These are phyloP conservation scores for Platygyra sinensis DNA, from an alignment of 64 coral and sea anemone species.

Conservation along the genomic window DNA sequence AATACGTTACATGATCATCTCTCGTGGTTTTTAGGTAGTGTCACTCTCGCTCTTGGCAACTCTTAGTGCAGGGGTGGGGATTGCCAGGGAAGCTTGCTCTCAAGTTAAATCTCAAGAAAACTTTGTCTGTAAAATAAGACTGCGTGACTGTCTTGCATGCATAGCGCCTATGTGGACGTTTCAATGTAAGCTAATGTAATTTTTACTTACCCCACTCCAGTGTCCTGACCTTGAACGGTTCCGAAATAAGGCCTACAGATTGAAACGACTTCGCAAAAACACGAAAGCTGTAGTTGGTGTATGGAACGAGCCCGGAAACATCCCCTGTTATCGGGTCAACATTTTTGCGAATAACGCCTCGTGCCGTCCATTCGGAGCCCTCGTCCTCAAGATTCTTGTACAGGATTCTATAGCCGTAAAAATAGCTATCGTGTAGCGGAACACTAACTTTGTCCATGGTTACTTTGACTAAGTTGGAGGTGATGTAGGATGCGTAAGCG, in stretches of 20 bases:
- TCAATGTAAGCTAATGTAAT: background rate
- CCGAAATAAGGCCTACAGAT: conserved; percentile 3
- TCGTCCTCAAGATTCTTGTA: conserved; percentile 29
- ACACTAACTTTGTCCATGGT: background rate
- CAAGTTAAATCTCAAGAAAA: too few relatives aligned
- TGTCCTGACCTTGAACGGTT: background rate
- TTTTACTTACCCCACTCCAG: background rate
- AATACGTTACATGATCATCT: too few relatives aligned
- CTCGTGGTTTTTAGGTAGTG: too few relatives aligned
- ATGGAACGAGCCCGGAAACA: background rate
- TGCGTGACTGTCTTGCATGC: too few relatives aligned
- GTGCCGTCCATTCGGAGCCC: background rate
- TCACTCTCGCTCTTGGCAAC: too few relatives aligned
- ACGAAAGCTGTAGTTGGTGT: conserved; percentile 40
- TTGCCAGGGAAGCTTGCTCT: too few relatives aligned
- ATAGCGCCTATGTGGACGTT: background rate
- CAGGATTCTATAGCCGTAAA: background rate
- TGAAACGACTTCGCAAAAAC: conserved; percentile 6
- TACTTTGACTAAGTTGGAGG: background rate
- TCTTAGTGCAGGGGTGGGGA: too few relatives aligned
- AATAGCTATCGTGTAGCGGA: background rate
- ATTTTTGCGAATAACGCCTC: background rate
- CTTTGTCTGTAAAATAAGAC: too few relatives aligned
- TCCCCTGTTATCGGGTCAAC: background rate
- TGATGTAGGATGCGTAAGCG: background rate